These are phyloP conservation scores for Drosophila pseudoananassae DNA, from an alignment of 1,140 invertebrate species.

Conservation along the genomic window DNA sequence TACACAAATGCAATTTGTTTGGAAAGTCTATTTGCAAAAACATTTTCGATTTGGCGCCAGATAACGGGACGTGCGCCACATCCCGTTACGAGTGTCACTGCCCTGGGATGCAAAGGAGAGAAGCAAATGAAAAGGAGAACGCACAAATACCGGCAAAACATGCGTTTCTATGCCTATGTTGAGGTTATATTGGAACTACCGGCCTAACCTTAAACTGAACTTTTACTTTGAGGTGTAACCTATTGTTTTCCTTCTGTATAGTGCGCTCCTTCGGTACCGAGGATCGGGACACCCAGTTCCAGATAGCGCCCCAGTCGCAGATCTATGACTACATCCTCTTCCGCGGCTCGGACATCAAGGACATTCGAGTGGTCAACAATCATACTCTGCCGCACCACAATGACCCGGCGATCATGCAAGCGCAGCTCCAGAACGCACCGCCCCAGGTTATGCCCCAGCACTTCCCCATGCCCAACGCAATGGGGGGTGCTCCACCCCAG, in stretches of 20 bases:
- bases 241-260: constrained; percentile 81
- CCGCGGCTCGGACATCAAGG: constrained; percentile 98
- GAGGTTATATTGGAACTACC: constrained; percentile 60
- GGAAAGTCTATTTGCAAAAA: constrained; percentile 41
- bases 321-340: constrained; percentile 99
- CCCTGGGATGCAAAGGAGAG: constrained; percentile 32
- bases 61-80: constrained; percentile 40
- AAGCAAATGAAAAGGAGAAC: neutral
- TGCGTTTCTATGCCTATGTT: constrained; percentile 36
- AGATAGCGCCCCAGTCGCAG: constrained; percentile 97
- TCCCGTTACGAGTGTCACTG: constrained; percentile 48
- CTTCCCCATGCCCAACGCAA: constrained; percentile 72
- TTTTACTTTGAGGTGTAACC: constrained; percentile 7
- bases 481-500: constrained; percentile 69
- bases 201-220: constrained; percentile 42
- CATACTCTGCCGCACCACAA: constrained; percentile 90
- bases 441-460: constrained; percentile 79
- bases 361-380: constrained; percentile 96
- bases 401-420: constrained; percentile 98
- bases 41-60: constrained; percentile 56
- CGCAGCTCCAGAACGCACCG: constrained; percentile 88
- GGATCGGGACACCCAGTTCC: constrained; percentile 96
- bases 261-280: constrained; percentile 99
- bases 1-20: constrained; percentile 35
- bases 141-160: constrained; percentile 43